phyloP scores from a whole-genome alignment of 2,113 vertebrate species.

The Ictalurus furcatus region DNA sequence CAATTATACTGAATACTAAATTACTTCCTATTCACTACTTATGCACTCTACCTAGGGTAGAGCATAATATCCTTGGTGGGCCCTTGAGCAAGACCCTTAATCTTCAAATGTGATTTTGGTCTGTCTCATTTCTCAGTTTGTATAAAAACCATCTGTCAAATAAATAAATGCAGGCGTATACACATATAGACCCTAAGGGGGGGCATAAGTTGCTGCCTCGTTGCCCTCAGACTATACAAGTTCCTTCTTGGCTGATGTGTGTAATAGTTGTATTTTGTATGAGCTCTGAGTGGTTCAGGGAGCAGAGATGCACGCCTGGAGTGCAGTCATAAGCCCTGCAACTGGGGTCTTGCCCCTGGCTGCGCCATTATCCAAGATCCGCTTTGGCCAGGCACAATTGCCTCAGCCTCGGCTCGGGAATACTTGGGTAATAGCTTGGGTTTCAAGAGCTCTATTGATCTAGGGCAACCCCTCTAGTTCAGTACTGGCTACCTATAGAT shows the following conservation, averaged over 20 bases:
- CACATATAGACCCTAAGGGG: not conserved
- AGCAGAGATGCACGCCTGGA: not conserved
- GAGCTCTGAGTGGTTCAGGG: not conserved
- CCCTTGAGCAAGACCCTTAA: not conserved
- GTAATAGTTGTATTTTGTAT: not conserved
- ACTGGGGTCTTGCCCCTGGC: slow-evolving; percentile 14
- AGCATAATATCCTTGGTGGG: not conserved
- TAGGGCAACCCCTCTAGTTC: not conserved
- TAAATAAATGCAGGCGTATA: not conserved
- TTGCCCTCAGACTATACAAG: not conserved
- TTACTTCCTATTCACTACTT: not conserved
- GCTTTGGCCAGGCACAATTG: not conserved
- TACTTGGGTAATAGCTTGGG: not conserved
- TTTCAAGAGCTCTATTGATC: not conserved
- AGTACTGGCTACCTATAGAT: not conserved
- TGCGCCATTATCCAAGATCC: not conserved
- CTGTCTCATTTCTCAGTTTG: not conserved
- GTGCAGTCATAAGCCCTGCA: slow-evolving; percentile 12
- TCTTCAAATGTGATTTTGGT: not conserved
- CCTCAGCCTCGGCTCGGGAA: not conserved
- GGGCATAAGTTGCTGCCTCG: not conserved
- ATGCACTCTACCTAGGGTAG: not conserved
- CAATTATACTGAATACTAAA: not conserved
- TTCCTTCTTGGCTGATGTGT: not conserved
- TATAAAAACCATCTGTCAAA: not conserved